Evolutionary conservation across 2,113 vertebrate genomes (phyloP), one percentile per base, ranked within the genome.

Genomic region (Camelus dromedarius): DNA sequence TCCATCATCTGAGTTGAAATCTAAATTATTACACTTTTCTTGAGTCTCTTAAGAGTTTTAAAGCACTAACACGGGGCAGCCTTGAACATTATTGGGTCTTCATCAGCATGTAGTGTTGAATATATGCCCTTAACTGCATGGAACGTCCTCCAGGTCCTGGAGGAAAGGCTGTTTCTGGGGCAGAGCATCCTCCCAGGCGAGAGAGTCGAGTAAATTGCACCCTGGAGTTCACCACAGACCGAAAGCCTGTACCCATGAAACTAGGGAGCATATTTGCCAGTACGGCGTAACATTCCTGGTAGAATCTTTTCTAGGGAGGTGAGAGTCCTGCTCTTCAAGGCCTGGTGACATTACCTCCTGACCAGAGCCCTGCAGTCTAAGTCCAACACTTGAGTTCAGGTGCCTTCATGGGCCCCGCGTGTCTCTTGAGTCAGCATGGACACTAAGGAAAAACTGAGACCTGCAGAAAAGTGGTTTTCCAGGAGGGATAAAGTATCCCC

Each of bases 81-180:
- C 46, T 16, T 8, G 77, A 8, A 8, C 4, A 7, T 18, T 13
- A 5, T 2, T 14, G 7, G 24, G 30, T 58, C 30, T 18, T 8
- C 22, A 1, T 2, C 8, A 18, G 64, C 42, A 8, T 5, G 50
- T 4, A 3, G 30, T 35, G n/a, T 3, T 15, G 46, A 8, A 1
- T 0, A 6, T 9, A 1, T 2, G 14, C 38, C 50, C 35, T 18
- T 8, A 32, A 28, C n/a, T 4, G 3, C 6, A 0, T 5, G 22
- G 6, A 0, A 8, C 26, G 4, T 19, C 8, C 22, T 75, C 60
- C 5, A 9, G 20, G 15, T 67, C 32, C 50, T 26, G 8, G 64
- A 20, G 26, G 66, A 64, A 50, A 64, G 92, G 38, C 38, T 50
- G 24, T 28, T 22, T 19, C 10, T 9, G 60, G 72, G 12, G 2